phyloP scores from a whole-genome alignment of 2,113 vertebrate species.

The Neoarius graeffei region DNA sequence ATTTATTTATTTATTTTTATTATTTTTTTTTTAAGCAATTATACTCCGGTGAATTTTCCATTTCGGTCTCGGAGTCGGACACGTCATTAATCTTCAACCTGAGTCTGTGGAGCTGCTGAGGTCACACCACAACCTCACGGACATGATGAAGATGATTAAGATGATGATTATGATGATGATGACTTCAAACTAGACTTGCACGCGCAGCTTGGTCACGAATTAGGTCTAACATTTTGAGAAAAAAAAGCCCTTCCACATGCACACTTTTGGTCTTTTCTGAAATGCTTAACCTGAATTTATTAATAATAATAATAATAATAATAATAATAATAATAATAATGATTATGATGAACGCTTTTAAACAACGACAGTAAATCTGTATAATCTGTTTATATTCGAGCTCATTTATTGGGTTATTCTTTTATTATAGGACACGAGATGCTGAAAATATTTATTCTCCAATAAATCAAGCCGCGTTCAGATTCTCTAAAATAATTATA shows the following conservation, averaged over 20 bases:
- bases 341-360: background rate
- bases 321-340: background rate
- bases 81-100: constrained; percentile 68
- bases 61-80: constrained; percentile 62
- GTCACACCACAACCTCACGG: background rate
- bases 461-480: background rate
- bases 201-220: background rate
- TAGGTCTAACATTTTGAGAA: background rate
- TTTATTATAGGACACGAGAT: background rate
- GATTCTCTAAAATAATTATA: background rate
- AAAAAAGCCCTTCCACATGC: background rate
- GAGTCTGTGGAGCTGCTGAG: constrained; percentile 57
- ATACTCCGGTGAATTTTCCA: constrained; percentile 72
- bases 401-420: background rate
- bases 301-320: background rate
- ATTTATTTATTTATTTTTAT: too few species aligned
- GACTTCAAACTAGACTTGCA: background rate
- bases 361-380: background rate
- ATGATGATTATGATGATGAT: too few species aligned
- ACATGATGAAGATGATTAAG: too few species aligned
- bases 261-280: background rate
- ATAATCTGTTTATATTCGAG: background rate
- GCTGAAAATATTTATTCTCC: background rate
- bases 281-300: background rate
- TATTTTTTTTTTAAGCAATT: constrained; percentile 47